phyloP scores from a whole-genome alignment of 2,888 invertebrate species.

The Dynastes grantii region DNA sequence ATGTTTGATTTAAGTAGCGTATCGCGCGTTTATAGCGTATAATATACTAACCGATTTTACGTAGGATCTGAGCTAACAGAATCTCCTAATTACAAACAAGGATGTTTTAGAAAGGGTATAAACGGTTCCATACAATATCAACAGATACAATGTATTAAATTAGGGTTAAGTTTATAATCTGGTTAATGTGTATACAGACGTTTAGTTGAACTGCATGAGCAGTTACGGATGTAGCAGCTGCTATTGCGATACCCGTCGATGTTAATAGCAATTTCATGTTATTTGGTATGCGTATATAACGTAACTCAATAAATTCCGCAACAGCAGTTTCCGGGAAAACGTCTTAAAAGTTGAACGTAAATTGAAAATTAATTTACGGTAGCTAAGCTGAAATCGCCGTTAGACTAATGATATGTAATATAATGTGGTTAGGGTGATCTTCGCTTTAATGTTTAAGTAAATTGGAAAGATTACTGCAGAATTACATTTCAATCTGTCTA shows the following conservation, averaged over 20 bases:
- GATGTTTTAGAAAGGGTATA: conserved; percentile 37
- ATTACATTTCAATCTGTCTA: no score
- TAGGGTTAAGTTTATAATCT: conserved; percentile 46
- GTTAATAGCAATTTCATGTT: conserved; percentile 46
- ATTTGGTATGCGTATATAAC: conserved; percentile 21
- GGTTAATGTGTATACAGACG: conserved; percentile 33
- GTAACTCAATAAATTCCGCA: conserved; percentile 35
- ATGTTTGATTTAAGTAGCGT: background rate
- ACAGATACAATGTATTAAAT: conserved; percentile 41
- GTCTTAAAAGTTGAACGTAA: conserved; percentile 6
- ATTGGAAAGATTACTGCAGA: no score
- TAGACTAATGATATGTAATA: background rate
- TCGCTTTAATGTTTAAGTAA: no score
- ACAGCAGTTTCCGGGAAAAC: conserved; percentile 20
- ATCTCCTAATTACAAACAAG: conserved; percentile 34
- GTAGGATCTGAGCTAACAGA: conserved; percentile 15
- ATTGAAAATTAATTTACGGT: conserved; percentile 22
- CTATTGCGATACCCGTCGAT: conserved; percentile 19
- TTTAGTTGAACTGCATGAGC: conserved; percentile 40
- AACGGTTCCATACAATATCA: conserved; percentile 24
- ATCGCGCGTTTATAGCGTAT: background rate
- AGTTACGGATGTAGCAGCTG: conserved; percentile 43
- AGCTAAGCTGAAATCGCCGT: background rate
- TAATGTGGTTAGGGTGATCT: background rate
- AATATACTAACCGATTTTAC: conserved; percentile 22